Percentiles rank a stretch among this genome's conserved stretches.
Conservation (phyloP, 2,113 vertebrate species). For the Aphyosemion australe region DNA sequence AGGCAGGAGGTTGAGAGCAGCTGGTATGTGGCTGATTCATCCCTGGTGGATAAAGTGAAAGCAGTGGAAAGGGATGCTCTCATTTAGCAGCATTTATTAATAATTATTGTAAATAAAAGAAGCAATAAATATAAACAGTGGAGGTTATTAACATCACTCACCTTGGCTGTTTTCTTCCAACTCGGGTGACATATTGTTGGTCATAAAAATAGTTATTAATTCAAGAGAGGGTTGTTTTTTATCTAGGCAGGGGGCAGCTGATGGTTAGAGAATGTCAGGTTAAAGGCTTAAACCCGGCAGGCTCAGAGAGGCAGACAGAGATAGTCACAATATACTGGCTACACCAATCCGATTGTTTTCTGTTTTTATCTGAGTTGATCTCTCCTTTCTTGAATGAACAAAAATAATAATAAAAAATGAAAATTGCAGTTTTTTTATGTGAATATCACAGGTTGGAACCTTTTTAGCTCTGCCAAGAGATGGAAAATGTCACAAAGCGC, state of each 20-base stretch:
- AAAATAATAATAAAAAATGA: conserved; percentile 33
- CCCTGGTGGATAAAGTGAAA: neutral
- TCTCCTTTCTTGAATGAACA: conserved; percentile 36
- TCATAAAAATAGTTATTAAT: conserved; percentile 14
- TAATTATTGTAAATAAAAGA: conserved; percentile 1
- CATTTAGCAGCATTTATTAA: conserved; percentile 11
- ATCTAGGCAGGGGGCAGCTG: conserved; percentile 11
- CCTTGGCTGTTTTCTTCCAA: conserved; percentile 74
- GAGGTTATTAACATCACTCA: conserved; percentile 57
- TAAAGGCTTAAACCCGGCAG: conserved; percentile 28
- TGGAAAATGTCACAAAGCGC: conserved; percentile 68
- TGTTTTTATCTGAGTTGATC: conserved; percentile 41
- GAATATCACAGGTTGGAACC: conserved; percentile 49
- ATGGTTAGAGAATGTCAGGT: conserved; percentile 38
- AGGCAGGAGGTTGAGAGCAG: conserved; percentile 2
- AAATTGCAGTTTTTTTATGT: conserved; percentile 48
- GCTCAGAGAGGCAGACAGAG: conserved; percentile 49
- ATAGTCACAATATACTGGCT: conserved; percentile 28
- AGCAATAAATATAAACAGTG: neutral
- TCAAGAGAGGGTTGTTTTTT: conserved; percentile 22
- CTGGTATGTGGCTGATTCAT: neutral
- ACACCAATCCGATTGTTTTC: conserved; percentile 40
- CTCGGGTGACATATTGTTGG: conserved; percentile 75
- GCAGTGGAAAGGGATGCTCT: conserved; percentile 1
- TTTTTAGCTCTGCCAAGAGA: conserved; percentile 67